These are phyloP conservation scores for Indicator indicator DNA, from an alignment of 2,113 vertebrate genomes.

Conservation along the genomic window DNA sequence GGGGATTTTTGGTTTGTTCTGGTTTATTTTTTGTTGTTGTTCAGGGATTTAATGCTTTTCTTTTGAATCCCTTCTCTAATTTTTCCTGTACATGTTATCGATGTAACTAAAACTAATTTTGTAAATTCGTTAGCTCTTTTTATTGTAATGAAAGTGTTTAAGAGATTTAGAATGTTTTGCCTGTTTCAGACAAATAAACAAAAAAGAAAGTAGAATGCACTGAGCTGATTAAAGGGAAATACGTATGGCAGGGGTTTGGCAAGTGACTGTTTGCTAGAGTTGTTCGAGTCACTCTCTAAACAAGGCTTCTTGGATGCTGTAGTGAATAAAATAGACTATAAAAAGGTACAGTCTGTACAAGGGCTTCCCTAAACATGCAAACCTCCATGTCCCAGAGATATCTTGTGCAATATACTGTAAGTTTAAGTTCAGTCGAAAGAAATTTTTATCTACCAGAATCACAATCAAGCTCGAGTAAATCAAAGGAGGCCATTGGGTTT, in stretches of 20 bases:
- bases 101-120: conserved; percentile 80
- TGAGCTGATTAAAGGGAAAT: conserved; percentile 93
- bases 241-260: conserved; percentile 74
- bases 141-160: conserved; percentile 75
- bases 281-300: conserved; percentile 67
- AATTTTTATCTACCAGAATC: conserved; percentile 46
- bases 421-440: conserved; percentile 46
- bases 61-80: conserved; percentile 80
- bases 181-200: conserved; percentile 71
- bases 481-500: conserved; percentile 64
- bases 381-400: conserved; percentile 36
- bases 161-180: conserved; percentile 75
- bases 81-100: conserved; percentile 78
- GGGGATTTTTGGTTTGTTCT: conserved; percentile 45
- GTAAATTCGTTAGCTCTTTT: conserved; percentile 75
- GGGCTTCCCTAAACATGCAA: conserved; percentile 54
- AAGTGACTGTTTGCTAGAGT: conserved; percentile 73
- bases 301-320: conserved; percentile 57
- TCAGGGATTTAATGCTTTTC: conserved; percentile 77
- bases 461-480: conserved; percentile 43
- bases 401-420: conserved; percentile 73
- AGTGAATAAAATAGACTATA: conserved; percentile 31
- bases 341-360: conserved; percentile 49
- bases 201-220: conserved; percentile 87
- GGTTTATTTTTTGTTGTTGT: conserved; percentile 53